phyloP scores from a whole-genome alignment of 2,797 vertebrate species.

The Pempheris klunzingeri region DNA sequence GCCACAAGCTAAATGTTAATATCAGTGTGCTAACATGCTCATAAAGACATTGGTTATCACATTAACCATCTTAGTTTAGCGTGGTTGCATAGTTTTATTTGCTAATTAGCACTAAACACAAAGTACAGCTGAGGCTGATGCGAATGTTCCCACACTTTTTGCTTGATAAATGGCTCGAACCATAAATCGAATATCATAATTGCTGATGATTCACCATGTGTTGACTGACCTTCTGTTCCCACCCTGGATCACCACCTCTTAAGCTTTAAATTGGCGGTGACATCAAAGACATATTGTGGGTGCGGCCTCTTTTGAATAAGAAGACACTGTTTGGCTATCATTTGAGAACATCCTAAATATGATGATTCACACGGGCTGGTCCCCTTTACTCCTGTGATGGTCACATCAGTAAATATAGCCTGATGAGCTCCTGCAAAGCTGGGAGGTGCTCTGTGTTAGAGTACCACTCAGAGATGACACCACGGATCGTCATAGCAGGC shows the following conservation, averaged over 20 bases:
- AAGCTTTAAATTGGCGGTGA: background rate
- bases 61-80: background rate
- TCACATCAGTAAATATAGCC: constrained; percentile 45
- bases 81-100: background rate
- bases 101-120: background rate
- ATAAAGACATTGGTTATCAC: background rate
- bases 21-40: background rate
- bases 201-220: background rate
- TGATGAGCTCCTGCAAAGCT: constrained; percentile 32
- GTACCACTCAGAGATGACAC: constrained; percentile 63
- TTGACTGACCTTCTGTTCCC: background rate
- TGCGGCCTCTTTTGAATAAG: background rate
- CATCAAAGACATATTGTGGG: background rate
- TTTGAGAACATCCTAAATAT: constrained; percentile 23
- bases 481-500: constrained; percentile 38
- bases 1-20: constrained; percentile 1
- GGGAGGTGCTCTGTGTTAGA: constrained; percentile 38
- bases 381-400: constrained; percentile 31
- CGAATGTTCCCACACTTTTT: background rate
- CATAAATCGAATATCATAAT: background rate
- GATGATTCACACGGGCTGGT: constrained; percentile 55
- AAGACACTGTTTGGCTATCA: background rate
- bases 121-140: background rate
- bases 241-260: too few species aligned
- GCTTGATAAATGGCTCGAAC: background rate